Evolutionary conservation across 1,140 invertebrate species (phyloP), one percentile per base, ranked within the genome.

Genomic region (Polypedilum vanderplanki): DNA sequence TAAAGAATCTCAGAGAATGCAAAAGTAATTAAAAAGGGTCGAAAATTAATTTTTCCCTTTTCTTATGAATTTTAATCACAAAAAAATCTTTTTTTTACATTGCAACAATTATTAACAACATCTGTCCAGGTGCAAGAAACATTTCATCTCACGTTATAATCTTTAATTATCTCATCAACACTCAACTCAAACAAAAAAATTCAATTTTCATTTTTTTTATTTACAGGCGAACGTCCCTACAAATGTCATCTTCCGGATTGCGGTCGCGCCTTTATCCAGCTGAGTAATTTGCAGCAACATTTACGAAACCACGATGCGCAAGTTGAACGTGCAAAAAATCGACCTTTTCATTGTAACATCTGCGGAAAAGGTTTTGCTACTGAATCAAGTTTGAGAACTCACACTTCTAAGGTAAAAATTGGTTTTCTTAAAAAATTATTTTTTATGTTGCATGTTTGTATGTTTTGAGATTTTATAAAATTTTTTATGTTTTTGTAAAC

Each of bases 291-390:
- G 10, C 96, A 98, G 82, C 96, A 98, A 81, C 96, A 98, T 83
- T 88, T 98, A 77, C 87, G 96, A 76, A 98, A 97, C 85, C 96
- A 98, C 84, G 96, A 98, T 80, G 93, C 94, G 75, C 95, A 97
- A 83, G 92, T 97, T 76, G 95, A 97, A 82, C 88, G 96, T 76
- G 94, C 95, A 80, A 97, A 97, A 84, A 97, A 96, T 84, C 86
- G 95, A 75, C 95, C 95, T 22, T 97, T 97, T 83, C 94, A 97
- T 81, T 98, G 96, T 83, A 94, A 91, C 83, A 96, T 98, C 79
- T 98, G 96, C 84, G 95, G 96, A 75, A 96, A 98, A 81, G 94
- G 95, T 57, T 98, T 98, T 83, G 95, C 96, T 73, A 97, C 95
- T 75, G 95, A 98, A 81, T 96, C 93, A 79, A 96, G 93, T 82